These are phyloP conservation scores for Regulus satrapa DNA, from an alignment of 2,113 vertebrate genomes.

Conservation along the genomic window DNA sequence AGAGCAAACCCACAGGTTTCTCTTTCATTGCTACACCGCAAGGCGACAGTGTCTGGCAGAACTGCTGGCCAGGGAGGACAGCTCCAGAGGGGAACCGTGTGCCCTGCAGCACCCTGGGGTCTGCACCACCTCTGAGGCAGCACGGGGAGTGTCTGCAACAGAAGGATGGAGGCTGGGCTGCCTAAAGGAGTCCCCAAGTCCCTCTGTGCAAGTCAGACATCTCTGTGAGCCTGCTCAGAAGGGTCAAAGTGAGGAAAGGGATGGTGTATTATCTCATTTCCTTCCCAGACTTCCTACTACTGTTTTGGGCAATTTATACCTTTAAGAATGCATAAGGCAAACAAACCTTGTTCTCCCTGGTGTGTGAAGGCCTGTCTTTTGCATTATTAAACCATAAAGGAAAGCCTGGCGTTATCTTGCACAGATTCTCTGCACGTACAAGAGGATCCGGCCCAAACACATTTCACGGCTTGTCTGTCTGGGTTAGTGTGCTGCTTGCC, in stretches of 20 bases:
- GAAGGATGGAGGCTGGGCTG: background rate
- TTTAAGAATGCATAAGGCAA: constrained; percentile 56
- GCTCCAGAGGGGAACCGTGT: background rate
- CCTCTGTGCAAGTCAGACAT: background rate
- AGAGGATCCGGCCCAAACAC: constrained; percentile 17
- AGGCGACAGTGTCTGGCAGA: background rate
- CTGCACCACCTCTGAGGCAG: background rate
- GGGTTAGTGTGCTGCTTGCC: background rate
- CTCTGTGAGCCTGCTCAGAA: background rate
- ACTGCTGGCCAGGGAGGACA: background rate
- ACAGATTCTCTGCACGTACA: constrained; percentile 21
- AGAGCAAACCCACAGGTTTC: background rate
- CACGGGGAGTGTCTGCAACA: background rate
- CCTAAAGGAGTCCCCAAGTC: background rate
- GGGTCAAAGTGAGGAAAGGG: constrained; percentile 37
- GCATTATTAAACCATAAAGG: constrained; percentile 29
- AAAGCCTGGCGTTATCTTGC: background rate
- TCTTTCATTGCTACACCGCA: background rate
- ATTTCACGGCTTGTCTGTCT: constrained; percentile 50
- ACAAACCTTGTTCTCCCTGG: constrained; percentile 32
- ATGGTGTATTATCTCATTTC: constrained; percentile 60
- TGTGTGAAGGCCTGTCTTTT: constrained; percentile 33
- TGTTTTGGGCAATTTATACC: constrained; percentile 57
- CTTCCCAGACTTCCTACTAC: constrained; percentile 62
- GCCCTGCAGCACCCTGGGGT: background rate